Base-by-base conservation (phyloP, 2,888 invertebrate genomes). In the Trypoxylon attenuatum region DNA sequence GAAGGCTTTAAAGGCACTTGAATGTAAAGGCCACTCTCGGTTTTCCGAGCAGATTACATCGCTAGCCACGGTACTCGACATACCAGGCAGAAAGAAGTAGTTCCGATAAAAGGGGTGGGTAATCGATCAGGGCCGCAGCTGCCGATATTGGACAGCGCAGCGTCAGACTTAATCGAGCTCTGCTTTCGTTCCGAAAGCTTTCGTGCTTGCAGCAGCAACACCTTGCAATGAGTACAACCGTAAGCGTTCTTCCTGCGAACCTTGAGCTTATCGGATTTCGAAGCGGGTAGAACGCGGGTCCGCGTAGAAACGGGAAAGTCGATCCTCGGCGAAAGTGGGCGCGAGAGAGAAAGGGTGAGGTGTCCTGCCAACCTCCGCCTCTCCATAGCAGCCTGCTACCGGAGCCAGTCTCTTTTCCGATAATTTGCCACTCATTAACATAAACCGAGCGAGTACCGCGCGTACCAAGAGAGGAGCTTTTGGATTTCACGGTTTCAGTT, bases 401-500 rank as follows among this genome's bases (percentile, higher is more conserved):
- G 64, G 56, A 73, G 54, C 73, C 72, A 62, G 72, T 65, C 80
- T 81, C 82, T 84, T 84, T 84, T 84, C 84, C 84, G 84, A 84
- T 84, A 84, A 84, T 83, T 84, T 80, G 80, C 73, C 74, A 76
- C 73, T 81, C 81, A 82, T 84, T 84, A 83, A 79, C 81, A 81
- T 78, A 77, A 79, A 76, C 69, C 47, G 33, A 38, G 38, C 16
- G 27, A 41, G 33, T 18, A 13, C 41, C 16, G n/a, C 5, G 5
- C 41, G 10, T 8, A 27, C 8, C 19, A 21, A 46, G 16, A 16
- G 10, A 29, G 50, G 10, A 1, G 52, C 33, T 57, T 69, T 61
- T 53, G 53, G 47, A 57, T 49, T 70, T 54, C 45, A 47, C 41
- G 8, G 22, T 2, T 29, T 15, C 13, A 15, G n/a, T n/a, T n/a